A percentile compares a stretch with the other conserved stretches of the same genome.
Evolutionary conservation across 2,888 invertebrate genomes (phyloP).

Genomic region (Drosophila nigricruria): DNA sequence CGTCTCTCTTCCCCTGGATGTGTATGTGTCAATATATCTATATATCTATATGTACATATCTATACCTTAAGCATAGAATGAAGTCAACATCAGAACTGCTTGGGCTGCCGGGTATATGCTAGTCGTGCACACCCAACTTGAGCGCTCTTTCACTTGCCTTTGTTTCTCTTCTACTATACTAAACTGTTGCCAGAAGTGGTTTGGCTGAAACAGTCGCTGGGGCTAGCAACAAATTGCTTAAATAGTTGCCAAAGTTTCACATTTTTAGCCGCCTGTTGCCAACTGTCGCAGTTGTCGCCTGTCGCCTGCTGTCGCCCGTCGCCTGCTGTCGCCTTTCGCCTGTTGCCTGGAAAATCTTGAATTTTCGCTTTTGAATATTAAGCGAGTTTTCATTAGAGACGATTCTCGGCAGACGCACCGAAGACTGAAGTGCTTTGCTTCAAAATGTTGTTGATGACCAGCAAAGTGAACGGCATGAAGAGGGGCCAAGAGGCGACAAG

Average conservation of each 20-base stretch:
- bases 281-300: constrained; percentile 39
- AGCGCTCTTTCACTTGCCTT: neutral
- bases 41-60: too few relatives aligned
- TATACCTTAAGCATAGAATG: too few relatives aligned
- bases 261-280: constrained; percentile 16
- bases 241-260: constrained; percentile 10
- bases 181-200: neutral
- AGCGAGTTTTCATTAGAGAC: constrained; percentile 43
- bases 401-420: neutral
- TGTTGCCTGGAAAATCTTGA: constrained; percentile 15
- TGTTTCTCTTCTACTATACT: neutral
- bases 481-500: constrained; percentile 3
- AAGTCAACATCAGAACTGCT: too few relatives aligned
- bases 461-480: constrained; percentile 31
- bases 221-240: constrained; percentile 18
- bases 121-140: neutral
- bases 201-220: neutral
- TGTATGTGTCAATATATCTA: too few relatives aligned
- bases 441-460: constrained; percentile 47
- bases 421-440: constrained; percentile 22
- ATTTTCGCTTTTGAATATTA: constrained; percentile 51
- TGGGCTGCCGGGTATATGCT: neutral
- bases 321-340: constrained; percentile 10
- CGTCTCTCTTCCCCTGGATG: too few relatives aligned
- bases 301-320: constrained; percentile 28